A percentile compares a stretch with the other conserved stretches of the same genome.
phyloP scores from a whole-genome alignment of 2,888 invertebrate species.

The Xestia xanthographa region DNA sequence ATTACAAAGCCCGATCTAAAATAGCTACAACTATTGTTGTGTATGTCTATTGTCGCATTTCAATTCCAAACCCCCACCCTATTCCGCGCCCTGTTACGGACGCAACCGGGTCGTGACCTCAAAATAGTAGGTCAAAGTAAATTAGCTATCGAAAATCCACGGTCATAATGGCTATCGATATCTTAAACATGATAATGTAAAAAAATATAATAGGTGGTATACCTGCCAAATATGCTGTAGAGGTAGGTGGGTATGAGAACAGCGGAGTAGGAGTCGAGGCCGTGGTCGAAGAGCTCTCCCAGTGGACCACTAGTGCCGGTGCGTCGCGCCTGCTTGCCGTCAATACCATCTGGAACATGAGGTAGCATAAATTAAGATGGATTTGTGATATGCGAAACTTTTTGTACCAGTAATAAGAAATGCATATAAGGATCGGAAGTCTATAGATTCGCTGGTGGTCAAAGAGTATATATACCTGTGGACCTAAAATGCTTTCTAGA shows the following conservation, averaged over 20 bases:
- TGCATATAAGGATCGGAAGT: background rate
- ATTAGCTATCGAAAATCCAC: background rate
- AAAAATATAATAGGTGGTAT: background rate
- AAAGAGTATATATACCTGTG: background rate
- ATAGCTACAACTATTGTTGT: background rate
- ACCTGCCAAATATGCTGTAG: slow-evolving; percentile 97
- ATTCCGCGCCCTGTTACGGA: slow-evolving; percentile 1
- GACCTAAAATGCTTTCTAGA: background rate
- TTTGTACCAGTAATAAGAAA: background rate
- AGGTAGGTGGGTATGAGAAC: slow-evolving; percentile 98
- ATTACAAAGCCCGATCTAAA: background rate
- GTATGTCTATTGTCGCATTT: background rate
- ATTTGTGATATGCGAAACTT: background rate
- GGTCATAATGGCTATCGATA: background rate
- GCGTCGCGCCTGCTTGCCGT: slow-evolving; percentile 99
- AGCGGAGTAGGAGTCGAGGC: slow-evolving; percentile 98
- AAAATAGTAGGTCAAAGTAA: slow-evolving; percentile 7
- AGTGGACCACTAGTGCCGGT: slow-evolving; percentile 98
- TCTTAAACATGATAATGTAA: background rate
- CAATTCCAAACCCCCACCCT: background rate
- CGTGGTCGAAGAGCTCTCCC: slow-evolving; percentile 99
- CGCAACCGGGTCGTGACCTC: slow-evolving; percentile 21
- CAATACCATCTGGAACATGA: slow-evolving; percentile 95
- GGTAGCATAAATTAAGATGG: background rate
- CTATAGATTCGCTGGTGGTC: background rate